Conservation (phyloP, 1,140 invertebrate species). For the Zaprionus davidi region DNA sequence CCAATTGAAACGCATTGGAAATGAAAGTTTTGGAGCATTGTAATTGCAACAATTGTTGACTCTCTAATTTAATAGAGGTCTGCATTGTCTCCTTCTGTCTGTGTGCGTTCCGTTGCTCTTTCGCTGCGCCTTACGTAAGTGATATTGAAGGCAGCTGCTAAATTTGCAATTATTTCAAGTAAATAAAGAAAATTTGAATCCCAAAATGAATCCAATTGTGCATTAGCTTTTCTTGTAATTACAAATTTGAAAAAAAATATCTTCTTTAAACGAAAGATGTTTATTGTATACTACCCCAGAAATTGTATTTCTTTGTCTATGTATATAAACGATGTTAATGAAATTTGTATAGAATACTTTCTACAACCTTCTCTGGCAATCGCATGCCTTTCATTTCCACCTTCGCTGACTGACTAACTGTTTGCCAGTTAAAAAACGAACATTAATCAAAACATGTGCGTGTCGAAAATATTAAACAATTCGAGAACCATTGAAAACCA, state of each 20-base stretch:
- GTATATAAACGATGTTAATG: neutral
- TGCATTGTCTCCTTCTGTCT: slow-evolving; percentile 46
- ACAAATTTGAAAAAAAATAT: neutral
- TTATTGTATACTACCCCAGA: neutral
- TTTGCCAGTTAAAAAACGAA: slow-evolving; percentile 33
- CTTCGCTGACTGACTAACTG: slow-evolving; percentile 1
- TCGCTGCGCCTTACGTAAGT: slow-evolving; percentile 66
- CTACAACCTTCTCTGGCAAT: slow-evolving; percentile 42
- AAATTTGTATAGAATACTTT: slow-evolving; percentile 54
- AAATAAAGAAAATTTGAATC: slow-evolving; percentile 20
- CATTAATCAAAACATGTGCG: slow-evolving; percentile 35
- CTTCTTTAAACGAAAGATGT: neutral
- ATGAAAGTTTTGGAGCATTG: slow-evolving; percentile 57
- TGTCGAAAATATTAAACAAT: slow-evolving; percentile 44
- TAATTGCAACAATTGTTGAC: slow-evolving; percentile 51
- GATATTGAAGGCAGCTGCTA: slow-evolving; percentile 67
- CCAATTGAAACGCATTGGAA: slow-evolving; percentile 63
- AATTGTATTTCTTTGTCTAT: neutral
- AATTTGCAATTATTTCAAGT: slow-evolving; percentile 69
- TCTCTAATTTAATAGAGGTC: slow-evolving; percentile 73
- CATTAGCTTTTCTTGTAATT: neutral
- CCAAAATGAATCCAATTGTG: neutral
- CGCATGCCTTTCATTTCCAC: slow-evolving; percentile 27
- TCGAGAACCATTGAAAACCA: slow-evolving; percentile 16
- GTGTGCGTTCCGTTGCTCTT: slow-evolving; percentile 44